phyloP scores from a whole-genome alignment of 1,140 invertebrate species.

The Plectrocnemia conspersa region DNA sequence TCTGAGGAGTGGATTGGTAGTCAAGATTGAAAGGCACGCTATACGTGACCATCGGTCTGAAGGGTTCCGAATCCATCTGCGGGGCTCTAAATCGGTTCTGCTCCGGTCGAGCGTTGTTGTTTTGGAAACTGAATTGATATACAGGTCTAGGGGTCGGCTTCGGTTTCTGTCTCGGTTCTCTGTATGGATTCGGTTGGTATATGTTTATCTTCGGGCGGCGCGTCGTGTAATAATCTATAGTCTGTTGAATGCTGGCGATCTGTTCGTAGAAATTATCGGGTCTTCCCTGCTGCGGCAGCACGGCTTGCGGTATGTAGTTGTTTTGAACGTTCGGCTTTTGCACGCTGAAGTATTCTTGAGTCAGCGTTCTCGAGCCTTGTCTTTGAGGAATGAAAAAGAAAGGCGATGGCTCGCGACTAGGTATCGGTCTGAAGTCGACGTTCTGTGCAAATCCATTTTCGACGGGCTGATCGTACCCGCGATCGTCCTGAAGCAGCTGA shows the following conservation, averaged over 20 bases:
- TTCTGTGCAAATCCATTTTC: conserved; percentile 43
- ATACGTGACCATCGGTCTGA: conserved; percentile 60
- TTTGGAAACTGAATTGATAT: conserved; percentile 48
- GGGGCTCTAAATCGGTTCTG: conserved; percentile 49
- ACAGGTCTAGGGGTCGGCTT: conserved; percentile 44
- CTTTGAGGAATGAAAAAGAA: conserved; percentile 49
- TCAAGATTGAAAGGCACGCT: conserved; percentile 56
- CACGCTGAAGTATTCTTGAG: conserved; percentile 50
- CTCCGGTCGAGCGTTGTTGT: conserved; percentile 41
- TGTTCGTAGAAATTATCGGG: conserved; percentile 51
- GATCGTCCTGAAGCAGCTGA: conserved; percentile 23
- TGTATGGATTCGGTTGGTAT: conserved; percentile 39
- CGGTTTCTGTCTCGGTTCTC: conserved; percentile 50
- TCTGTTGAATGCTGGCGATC: conserved; percentile 52
- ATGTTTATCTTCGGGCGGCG: conserved; percentile 47
- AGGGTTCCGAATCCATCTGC: conserved; percentile 53
- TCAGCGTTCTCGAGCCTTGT: conserved; percentile 48
- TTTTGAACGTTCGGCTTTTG: conserved; percentile 45
- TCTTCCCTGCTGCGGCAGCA: conserved; percentile 31
- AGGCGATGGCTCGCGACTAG: conserved; percentile 40
- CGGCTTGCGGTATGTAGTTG: conserved; percentile 32
- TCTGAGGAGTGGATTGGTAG: conserved; percentile 40
- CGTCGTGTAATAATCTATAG: conserved; percentile 51
- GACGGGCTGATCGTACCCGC: conserved; percentile 33
- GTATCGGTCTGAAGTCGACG: conserved; percentile 46